These are phyloP conservation scores for Cremastobaeus sp. DNA, from an alignment of 2,888 invertebrate genomes.

Conservation along the genomic window DNA sequence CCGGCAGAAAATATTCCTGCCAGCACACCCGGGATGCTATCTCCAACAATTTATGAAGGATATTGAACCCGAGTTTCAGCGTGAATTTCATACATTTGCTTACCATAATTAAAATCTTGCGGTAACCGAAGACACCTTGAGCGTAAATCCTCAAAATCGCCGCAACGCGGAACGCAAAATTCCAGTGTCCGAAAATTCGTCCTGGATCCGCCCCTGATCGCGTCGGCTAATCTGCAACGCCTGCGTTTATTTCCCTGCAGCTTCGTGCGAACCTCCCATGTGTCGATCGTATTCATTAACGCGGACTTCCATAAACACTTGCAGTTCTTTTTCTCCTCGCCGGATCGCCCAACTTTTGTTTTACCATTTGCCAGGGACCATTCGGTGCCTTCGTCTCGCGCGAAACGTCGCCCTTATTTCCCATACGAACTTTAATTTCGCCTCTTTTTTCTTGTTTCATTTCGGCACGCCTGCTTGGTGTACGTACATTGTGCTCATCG, in stretches of 20 bases:
- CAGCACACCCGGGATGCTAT: too few relatives aligned
- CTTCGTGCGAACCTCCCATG: slow-evolving; percentile 20
- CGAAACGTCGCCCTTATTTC: slow-evolving; percentile 26
- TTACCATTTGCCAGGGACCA: slow-evolving; percentile 3
- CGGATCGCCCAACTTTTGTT: too few relatives aligned
- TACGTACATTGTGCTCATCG: slow-evolving; percentile 30
- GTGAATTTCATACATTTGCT: background rate
- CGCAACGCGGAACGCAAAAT: slow-evolving; percentile 15
- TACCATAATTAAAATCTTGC: slow-evolving; percentile 21
- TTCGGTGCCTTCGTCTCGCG: slow-evolving; percentile 26
- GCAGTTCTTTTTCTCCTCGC: background rate
- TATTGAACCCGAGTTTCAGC: too few relatives aligned
- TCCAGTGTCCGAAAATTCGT: slow-evolving; percentile 28
- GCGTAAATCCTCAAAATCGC: slow-evolving; percentile 12
- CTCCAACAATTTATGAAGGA: too few relatives aligned
- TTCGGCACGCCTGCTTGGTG: slow-evolving; percentile 25
- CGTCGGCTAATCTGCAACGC: slow-evolving; percentile 17
- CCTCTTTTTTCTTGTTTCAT: slow-evolving; percentile 23
- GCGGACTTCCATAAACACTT: slow-evolving; percentile 13
- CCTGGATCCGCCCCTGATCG: slow-evolving; percentile 16
- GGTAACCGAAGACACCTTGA: slow-evolving; percentile 4
- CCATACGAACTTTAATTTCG: slow-evolving; percentile 35
- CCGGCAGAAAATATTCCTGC: too few relatives aligned
- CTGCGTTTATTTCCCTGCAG: background rate
- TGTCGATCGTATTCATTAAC: slow-evolving; percentile 26